Conservation (phyloP, 2,888 invertebrate species). For the Mesochorus sp. region DNA sequence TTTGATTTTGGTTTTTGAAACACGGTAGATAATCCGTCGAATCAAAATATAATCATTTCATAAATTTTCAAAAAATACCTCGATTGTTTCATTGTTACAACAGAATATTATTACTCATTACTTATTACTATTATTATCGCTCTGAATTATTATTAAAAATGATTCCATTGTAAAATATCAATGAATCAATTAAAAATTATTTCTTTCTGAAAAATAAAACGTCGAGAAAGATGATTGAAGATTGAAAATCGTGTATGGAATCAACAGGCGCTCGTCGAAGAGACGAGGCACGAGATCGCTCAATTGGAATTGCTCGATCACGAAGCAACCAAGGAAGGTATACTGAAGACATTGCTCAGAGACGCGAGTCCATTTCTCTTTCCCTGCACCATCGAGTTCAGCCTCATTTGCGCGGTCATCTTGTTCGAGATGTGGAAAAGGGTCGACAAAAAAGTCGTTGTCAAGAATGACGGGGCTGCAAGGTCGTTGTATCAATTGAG, state of each 20-base stretch:
- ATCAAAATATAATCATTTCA: too few species aligned
- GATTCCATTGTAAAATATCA: not conserved
- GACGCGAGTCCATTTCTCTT: conserved; percentile 92
- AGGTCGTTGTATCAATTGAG: conserved; percentile 77
- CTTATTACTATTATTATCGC: too few species aligned
- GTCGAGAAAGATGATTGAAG: too few species aligned
- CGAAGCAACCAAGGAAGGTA: conserved; percentile 75
- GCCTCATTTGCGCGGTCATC: conserved; percentile 92
- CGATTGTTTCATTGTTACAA: not conserved
- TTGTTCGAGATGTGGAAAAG: conserved; percentile 95
- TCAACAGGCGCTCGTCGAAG: conserved; percentile 86
- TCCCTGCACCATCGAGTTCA: conserved; percentile 96
- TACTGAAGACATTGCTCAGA: conserved; percentile 85
- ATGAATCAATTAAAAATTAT: not conserved
- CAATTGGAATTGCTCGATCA: conserved; percentile 84
- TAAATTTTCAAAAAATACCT: too few species aligned
- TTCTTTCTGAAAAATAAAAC: not conserved
- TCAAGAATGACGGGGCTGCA: conserved; percentile 80
- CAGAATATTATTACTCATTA: too few species aligned
- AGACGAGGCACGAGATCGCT: conserved; percentile 93
- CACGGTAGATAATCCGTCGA: too few species aligned
- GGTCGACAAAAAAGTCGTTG: conserved; percentile 85
- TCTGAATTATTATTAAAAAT: too few species aligned
- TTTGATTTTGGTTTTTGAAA: too few species aligned
- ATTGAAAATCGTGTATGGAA: conserved; percentile 1